Evolutionary conservation across 2,113 vertebrate species (phyloP).

Genomic region (Orcinus orca): DNA sequence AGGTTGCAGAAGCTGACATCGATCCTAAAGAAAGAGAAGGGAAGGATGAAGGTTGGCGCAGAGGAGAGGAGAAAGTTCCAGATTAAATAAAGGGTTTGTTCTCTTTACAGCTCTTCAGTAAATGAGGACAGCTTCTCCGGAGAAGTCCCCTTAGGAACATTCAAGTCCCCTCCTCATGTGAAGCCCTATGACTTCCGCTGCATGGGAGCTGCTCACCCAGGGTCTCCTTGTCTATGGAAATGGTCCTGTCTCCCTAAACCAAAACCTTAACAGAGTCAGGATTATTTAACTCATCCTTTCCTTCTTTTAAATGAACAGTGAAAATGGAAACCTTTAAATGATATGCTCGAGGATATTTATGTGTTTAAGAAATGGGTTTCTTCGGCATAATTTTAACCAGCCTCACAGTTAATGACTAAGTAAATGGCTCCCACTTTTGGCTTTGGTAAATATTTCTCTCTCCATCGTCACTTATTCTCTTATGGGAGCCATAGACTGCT

Average conservation of each 20-base stretch:
- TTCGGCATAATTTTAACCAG: not conserved
- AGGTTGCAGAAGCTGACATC: not conserved
- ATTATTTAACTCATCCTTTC: not conserved
- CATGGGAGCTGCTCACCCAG: fast-evolving
- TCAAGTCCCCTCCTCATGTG: not conserved
- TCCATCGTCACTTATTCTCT: conserved; percentile 51
- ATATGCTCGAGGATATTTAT: conserved; percentile 31
- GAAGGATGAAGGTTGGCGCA: too few relatives aligned
- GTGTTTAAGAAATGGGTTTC: conserved; percentile 53
- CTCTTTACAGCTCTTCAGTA: not conserved
- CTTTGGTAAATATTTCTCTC: conserved; percentile 60
- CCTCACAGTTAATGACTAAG: conserved; percentile 57
- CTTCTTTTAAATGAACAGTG: conserved; percentile 8
- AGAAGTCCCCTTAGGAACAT: not conserved
- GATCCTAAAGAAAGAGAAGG: not conserved
- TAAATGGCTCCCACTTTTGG: conserved; percentile 48
- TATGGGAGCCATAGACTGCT: conserved; percentile 25
- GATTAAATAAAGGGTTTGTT: not conserved
- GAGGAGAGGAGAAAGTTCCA: not conserved
- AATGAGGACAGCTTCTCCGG: not conserved
- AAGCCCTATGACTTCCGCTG: not conserved
- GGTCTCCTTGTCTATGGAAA: not conserved
- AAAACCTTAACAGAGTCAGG: not conserved
- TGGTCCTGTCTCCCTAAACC: not conserved
- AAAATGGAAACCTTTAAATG: conserved; percentile 42